A percentile compares a stretch with the other conserved stretches of the same genome.
phyloP scores from a whole-genome alignment of 2,888 invertebrate species.

The Anorthoa munda region DNA sequence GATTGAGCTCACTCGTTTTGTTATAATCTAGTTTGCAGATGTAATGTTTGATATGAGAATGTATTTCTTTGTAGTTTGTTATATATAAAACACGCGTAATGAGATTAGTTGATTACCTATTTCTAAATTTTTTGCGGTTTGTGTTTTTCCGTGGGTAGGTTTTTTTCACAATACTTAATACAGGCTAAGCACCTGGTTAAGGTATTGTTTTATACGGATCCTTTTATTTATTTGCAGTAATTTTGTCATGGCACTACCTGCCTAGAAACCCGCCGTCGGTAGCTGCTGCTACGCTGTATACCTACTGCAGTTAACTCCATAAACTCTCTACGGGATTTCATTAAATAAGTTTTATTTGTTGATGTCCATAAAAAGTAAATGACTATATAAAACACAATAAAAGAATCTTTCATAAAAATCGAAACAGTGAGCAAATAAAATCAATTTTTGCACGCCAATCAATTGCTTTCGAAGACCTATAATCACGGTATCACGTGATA shows the following conservation, averaged over 20 bases:
- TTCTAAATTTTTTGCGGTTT: neutral
- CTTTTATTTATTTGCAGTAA: slow-evolving; percentile 11
- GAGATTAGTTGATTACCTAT: neutral
- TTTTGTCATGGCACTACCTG: neutral
- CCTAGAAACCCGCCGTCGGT: neutral
- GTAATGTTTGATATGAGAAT: slow-evolving; percentile 47
- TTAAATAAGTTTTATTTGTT: slow-evolving; percentile 5
- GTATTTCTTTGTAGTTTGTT: slow-evolving; percentile 45
- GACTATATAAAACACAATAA: neutral
- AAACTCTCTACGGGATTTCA: slow-evolving; percentile 20
- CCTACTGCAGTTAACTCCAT: neutral
- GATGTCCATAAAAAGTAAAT: slow-evolving; percentile 3
- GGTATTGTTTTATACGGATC: neutral
- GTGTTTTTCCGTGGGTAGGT: neutral
- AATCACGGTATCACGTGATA: slow-evolving; percentile 50
- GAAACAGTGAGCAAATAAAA: slow-evolving; percentile 51
- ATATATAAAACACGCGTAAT: slow-evolving; percentile 18
- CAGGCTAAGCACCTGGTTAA: too few relatives aligned
- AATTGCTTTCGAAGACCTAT: slow-evolving; percentile 48
- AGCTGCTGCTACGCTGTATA: neutral
- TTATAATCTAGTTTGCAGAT: slow-evolving; percentile 66
- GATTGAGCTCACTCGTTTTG: slow-evolving; percentile 74
- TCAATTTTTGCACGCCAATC: slow-evolving; percentile 53
- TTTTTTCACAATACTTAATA: neutral
- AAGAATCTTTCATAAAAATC: slow-evolving; percentile 9